These are phyloP conservation scores for Coleophora deauratella DNA, from an alignment of 2,888 invertebrate species.

Conservation along the genomic window DNA sequence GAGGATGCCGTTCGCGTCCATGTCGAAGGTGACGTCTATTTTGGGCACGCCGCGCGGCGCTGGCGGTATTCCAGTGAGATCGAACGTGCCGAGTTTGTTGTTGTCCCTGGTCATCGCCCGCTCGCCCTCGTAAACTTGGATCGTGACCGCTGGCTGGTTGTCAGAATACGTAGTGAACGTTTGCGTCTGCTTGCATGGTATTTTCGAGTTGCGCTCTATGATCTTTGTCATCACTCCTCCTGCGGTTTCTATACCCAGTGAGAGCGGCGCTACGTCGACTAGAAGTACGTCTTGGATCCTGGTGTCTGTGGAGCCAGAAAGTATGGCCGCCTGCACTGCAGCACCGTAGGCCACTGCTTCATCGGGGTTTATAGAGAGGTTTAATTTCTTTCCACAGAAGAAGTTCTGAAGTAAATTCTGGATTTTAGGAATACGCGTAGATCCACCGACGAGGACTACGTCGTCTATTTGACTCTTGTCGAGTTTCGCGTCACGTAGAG, in stretches of 20 bases:
- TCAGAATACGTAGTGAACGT: slow-evolving; percentile 83
- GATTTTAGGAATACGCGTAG: slow-evolving; percentile 82
- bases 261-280: slow-evolving; percentile 71
- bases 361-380: slow-evolving; percentile 81
- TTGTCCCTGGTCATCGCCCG: slow-evolving; percentile 82
- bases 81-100: slow-evolving; percentile 74
- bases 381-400: slow-evolving; percentile 78
- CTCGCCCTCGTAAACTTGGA: slow-evolving; percentile 81
- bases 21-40: slow-evolving; percentile 78
- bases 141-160: slow-evolving; percentile 80
- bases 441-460: slow-evolving; percentile 83
- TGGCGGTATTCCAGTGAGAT: slow-evolving; percentile 75
- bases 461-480: slow-evolving; percentile 82
- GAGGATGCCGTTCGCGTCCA: slow-evolving; percentile 81
- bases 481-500: slow-evolving; percentile 80
- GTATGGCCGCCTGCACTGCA: slow-evolving; percentile 78
- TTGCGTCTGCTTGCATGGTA: slow-evolving; percentile 77
- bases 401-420: slow-evolving; percentile 79
- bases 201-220: slow-evolving; percentile 77
- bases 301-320: slow-evolving; percentile 78
- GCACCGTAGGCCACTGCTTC: slow-evolving; percentile 84
- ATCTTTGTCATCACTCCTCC: slow-evolving; percentile 82
- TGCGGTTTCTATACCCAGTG: slow-evolving; percentile 81
- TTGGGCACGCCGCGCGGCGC: slow-evolving; percentile 76
- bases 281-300: slow-evolving; percentile 76